These are phyloP conservation scores for Isichthys henryi DNA, from an alignment of 2,113 vertebrate genomes.

Conservation along the genomic window DNA sequence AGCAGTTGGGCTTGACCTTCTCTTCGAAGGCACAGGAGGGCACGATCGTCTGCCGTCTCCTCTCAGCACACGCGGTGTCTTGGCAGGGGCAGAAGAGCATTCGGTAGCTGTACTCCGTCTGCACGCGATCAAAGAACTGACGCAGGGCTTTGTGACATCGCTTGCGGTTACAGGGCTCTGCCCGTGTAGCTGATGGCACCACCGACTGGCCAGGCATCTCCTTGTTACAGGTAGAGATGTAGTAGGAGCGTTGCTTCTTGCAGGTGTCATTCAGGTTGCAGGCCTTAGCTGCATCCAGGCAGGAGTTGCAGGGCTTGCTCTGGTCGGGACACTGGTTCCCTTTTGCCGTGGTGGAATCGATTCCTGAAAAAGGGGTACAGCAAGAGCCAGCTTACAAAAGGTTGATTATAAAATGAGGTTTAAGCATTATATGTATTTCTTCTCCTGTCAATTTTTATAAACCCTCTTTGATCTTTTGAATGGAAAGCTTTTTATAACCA, in stretches of 20 bases:
- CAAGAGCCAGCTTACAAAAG: neutral
- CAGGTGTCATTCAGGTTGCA: slow-evolving; percentile 93
- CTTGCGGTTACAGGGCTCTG: slow-evolving; percentile 76
- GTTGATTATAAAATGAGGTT: neutral
- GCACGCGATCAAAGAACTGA: slow-evolving; percentile 88
- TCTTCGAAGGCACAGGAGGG: slow-evolving; percentile 87
- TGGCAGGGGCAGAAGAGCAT: slow-evolving; percentile 90
- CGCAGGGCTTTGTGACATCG: slow-evolving; percentile 88
- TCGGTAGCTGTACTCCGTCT: slow-evolving; percentile 80
- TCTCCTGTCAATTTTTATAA: neutral
- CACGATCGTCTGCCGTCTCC: slow-evolving; percentile 85
- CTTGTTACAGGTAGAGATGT: slow-evolving; percentile 82
- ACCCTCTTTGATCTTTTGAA: neutral
- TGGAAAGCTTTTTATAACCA: neutral
- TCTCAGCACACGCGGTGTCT: slow-evolving; percentile 82
- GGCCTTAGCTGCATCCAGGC: slow-evolving; percentile 85
- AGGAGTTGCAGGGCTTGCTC: slow-evolving; percentile 84
- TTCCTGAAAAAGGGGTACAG: slow-evolving; percentile 44
- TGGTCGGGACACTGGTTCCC: slow-evolving; percentile 81
- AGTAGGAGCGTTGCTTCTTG: slow-evolving; percentile 78
- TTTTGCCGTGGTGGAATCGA: slow-evolving; percentile 65
- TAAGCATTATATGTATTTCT: neutral
- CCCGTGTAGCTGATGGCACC: slow-evolving; percentile 32
- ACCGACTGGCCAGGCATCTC: slow-evolving; percentile 49
- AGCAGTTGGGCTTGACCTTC: slow-evolving; percentile 74